phyloP scores from a whole-genome alignment of 2,113 vertebrate genomes.

The Lathamus discolor region DNA sequence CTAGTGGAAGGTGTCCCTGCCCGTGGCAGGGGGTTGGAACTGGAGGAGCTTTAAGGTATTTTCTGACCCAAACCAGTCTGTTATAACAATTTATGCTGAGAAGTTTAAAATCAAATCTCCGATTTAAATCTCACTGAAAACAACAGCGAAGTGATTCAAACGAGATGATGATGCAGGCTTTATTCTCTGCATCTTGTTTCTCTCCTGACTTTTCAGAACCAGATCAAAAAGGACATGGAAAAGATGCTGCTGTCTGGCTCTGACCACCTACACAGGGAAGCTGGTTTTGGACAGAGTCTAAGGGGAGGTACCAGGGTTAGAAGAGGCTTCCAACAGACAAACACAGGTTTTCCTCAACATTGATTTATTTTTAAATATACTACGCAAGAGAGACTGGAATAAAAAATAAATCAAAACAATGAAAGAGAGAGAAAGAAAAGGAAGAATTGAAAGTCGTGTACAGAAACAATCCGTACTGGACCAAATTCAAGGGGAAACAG shows the following conservation, averaged over 20 bases:
- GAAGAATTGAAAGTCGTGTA: constrained; percentile 40
- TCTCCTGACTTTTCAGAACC: background rate
- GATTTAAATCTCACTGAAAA: background rate
- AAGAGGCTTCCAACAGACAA: background rate
- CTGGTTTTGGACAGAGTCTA: background rate
- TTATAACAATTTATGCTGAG: background rate
- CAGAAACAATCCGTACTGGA: constrained; percentile 74
- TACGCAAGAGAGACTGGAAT: constrained; percentile 70
- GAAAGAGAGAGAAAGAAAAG: background rate
- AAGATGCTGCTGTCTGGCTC: background rate
- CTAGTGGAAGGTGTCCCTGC: background rate
- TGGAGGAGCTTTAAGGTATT: background rate
- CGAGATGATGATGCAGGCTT: background rate
- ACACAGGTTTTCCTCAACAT: constrained; percentile 57
- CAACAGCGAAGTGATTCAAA: background rate
- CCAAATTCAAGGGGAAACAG: constrained; percentile 48
- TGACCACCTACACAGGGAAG: background rate
- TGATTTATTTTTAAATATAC: constrained; percentile 83
- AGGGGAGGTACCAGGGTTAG: background rate
- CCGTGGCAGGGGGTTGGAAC: background rate
- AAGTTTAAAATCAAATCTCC: background rate
- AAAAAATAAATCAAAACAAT: constrained; percentile 53
- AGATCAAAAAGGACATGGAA: background rate
- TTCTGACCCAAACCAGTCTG: background rate
- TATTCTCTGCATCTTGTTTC: background rate